Percentiles rank a stretch among this genome's conserved stretches.
These are phyloP conservation scores for Cantharis rustica DNA, from an alignment of 2,888 invertebrate species.

Conservation along the genomic window DNA sequence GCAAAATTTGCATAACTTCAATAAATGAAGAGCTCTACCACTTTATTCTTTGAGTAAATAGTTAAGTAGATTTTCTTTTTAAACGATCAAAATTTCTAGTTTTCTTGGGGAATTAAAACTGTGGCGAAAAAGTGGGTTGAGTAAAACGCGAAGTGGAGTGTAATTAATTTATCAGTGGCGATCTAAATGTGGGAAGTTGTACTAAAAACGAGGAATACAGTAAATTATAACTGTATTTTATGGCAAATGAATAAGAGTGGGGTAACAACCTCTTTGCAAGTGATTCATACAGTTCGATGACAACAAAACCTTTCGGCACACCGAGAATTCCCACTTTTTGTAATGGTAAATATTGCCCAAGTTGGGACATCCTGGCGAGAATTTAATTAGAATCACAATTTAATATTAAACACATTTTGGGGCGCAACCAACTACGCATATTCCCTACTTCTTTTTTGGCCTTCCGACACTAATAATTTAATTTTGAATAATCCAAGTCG, in stretches of 20 bases:
- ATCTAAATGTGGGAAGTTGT: conserved; percentile 22
- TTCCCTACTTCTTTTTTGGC: background rate
- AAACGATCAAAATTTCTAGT: background rate
- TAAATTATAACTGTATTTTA: conserved; percentile 27
- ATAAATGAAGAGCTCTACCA: background rate
- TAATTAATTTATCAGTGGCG: background rate
- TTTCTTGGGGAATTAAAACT: background rate
- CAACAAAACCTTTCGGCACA: conserved; percentile 9
- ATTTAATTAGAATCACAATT: background rate
- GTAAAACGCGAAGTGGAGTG: background rate
- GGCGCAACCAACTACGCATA: background rate
- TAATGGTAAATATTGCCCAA: background rate
- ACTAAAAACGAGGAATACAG: conserved; percentile 7
- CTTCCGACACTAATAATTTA: background rate
- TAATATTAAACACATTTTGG: background rate
- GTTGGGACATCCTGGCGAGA: background rate
- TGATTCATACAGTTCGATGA: conserved; percentile 27
- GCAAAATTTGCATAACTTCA: background rate
- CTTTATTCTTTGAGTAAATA: background rate
- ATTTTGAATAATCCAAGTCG: background rate
- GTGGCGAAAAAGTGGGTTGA: background rate
- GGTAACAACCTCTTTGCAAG: conserved; percentile 27
- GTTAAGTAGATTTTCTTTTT: background rate
- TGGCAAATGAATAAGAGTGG: conserved; percentile 25
- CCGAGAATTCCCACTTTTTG: background rate